phyloP scores from a whole-genome alignment of 2,797 vertebrate genomes.

The Enteromius anoplus region DNA sequence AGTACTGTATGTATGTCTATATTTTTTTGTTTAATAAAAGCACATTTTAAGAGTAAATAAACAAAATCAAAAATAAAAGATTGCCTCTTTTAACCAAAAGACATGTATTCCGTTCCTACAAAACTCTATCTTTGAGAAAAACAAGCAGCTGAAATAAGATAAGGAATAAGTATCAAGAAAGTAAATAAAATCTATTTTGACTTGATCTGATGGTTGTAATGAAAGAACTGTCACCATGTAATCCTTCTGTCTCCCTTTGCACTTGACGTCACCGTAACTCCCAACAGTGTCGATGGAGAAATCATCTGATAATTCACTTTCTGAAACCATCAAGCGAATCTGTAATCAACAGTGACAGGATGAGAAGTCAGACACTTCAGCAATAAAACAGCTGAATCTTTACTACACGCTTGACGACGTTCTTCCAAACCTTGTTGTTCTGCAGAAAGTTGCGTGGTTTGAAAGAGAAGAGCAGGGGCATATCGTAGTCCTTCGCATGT shows the following conservation, averaged over 20 bases:
- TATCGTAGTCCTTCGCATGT: conserved; percentile 91
- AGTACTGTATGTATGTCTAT: no score
- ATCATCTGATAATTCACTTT: conserved; percentile 91
- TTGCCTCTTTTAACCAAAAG: not conserved
- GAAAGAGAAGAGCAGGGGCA: conserved; percentile 95
- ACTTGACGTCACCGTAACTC: conserved; percentile 93
- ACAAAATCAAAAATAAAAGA: not conserved
- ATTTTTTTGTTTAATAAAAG: not conserved
- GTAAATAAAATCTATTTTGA: not conserved
- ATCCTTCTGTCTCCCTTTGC: conserved; percentile 89
- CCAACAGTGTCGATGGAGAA: conserved; percentile 98
- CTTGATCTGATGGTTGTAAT: not conserved
- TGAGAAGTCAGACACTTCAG: not conserved
- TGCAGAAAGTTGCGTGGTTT: conserved; percentile 92
- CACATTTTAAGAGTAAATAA: not conserved
- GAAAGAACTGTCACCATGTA: conserved; percentile 81
- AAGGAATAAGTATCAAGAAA: not conserved
- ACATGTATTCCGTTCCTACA: not conserved
- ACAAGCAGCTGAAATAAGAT: not conserved
- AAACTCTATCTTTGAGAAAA: not conserved
- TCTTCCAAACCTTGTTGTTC: conserved; percentile 89
- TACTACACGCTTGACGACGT: not conserved
- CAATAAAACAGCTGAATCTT: not conserved
- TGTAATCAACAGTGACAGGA: conserved; percentile 63
- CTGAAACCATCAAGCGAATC: conserved; percentile 96